A percentile compares a stretch with the other conserved stretches of the same genome.
These are phyloP conservation scores for Probaryconus sp. DNA, from an alignment of 1,140 invertebrate species.

Conservation along the genomic window DNA sequence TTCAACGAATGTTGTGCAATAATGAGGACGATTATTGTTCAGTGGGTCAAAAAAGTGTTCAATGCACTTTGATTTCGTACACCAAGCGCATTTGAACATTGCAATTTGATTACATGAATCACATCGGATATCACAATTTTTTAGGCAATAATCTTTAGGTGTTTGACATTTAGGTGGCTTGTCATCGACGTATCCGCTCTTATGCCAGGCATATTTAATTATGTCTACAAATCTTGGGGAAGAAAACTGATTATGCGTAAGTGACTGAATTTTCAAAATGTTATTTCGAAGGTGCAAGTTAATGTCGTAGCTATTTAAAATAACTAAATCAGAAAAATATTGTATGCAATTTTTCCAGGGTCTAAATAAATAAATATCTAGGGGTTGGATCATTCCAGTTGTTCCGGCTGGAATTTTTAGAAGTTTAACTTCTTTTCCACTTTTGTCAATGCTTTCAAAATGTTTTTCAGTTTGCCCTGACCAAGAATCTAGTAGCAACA, in stretches of 20 bases:
- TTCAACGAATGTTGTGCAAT: too few species aligned
- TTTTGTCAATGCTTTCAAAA: slow-evolving; percentile 18
- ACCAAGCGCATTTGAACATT: slow-evolving; percentile 23
- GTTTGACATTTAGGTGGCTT: slow-evolving; percentile 17
- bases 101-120: slow-evolving; percentile 10
- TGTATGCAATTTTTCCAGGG: slow-evolving; percentile 33
- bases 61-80: slow-evolving; percentile 11
- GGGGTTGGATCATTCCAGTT: slow-evolving; percentile 30
- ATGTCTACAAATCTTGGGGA: slow-evolving; percentile 28
- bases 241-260: slow-evolving; percentile 35
- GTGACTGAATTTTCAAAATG: slow-evolving; percentile 27
- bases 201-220: slow-evolving; percentile 30
- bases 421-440: slow-evolving; percentile 8
- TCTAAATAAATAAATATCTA: slow-evolving; percentile 22
- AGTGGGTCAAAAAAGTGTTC: slow-evolving; percentile 19
- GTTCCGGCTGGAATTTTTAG: slow-evolving; percentile 23
- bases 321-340: slow-evolving; percentile 30
- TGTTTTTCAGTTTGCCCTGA: slow-evolving; percentile 25
- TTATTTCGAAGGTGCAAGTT: slow-evolving; percentile 45
- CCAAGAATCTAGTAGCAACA: slow-evolving; percentile 35
- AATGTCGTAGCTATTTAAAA: slow-evolving; percentile 18
- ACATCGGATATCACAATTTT: slow-evolving; percentile 7
- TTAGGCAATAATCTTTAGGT: slow-evolving; percentile 15
- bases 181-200: slow-evolving; percentile 23
- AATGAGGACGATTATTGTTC: background rate